Conservation (phyloP, 2,113 vertebrate species). For the Brachirus orientalis region DNA sequence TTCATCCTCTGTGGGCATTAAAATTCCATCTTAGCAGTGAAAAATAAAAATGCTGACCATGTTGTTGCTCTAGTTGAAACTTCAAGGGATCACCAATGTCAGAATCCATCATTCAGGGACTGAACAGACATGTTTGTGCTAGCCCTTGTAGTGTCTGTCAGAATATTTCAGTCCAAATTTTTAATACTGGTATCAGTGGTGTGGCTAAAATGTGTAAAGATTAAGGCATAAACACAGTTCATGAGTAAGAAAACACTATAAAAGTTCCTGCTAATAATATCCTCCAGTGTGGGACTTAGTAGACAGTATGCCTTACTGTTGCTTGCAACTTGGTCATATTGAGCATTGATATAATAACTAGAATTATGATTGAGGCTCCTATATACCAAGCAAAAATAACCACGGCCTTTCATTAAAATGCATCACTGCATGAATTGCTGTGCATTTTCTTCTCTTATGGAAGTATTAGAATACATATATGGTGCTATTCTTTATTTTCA, state of each 20-base stretch:
- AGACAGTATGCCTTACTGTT: background rate
- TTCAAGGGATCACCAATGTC: background rate
- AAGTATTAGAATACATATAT: background rate
- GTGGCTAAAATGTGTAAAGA: background rate
- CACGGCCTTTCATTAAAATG: constrained; percentile 25
- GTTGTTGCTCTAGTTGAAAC: background rate
- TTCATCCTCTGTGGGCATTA: background rate
- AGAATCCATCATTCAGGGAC: no score
- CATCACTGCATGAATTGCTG: background rate
- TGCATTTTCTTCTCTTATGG: constrained; percentile 4
- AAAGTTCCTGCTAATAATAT: constrained; percentile 16
- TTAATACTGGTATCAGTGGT: no score
- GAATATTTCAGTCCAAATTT: no score
- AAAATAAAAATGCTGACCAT: background rate
- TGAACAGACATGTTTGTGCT: no score
- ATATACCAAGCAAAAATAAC: constrained; percentile 35
- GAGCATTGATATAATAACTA: constrained; percentile 30
- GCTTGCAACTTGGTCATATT: constrained; percentile 18
- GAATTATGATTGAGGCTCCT: constrained; percentile 47
- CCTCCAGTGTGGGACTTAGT: background rate
- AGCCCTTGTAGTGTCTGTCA: no score
- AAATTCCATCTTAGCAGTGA: background rate
- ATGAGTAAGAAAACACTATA: background rate
- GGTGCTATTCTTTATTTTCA: constrained; percentile 9
- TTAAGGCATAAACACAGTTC: background rate